A percentile compares a stretch with the other conserved stretches of the same genome.
These are phyloP conservation scores for Sebastolobus alascanus DNA, from an alignment of 2,797 vertebrate genomes.

Conservation along the genomic window DNA sequence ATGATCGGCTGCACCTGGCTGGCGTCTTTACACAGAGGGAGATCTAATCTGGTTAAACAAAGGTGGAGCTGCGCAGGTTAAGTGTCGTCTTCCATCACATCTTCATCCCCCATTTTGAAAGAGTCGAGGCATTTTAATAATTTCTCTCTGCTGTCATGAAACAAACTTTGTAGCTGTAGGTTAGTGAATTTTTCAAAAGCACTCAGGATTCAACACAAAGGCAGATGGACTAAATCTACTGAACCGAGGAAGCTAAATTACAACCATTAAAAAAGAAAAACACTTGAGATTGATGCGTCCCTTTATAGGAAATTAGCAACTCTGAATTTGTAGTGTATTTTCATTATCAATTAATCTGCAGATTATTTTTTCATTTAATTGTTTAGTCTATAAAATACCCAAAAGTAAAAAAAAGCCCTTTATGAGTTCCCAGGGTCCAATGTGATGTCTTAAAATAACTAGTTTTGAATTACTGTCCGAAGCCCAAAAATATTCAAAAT, in stretches of 20 bases:
- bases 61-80: slow-evolving; percentile 21
- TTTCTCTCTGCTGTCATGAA: slow-evolving; percentile 11
- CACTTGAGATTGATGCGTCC: background rate
- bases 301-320: background rate
- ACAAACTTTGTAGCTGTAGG: slow-evolving; percentile 6
- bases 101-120: background rate
- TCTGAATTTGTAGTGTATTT: background rate
- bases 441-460: background rate
- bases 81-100: slow-evolving; percentile 32
- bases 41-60: slow-evolving; percentile 55
- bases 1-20: slow-evolving; percentile 25
- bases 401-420: background rate
- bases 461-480: background rate
- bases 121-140: background rate
- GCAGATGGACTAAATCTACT: background rate
- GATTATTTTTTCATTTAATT: background rate
- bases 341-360: too few relatives aligned
- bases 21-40: slow-evolving; percentile 34
- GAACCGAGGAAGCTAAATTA: background rate
- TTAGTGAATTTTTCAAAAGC: slow-evolving; percentile 5
- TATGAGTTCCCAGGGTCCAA: background rate
- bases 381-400: background rate
- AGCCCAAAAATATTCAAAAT: background rate
- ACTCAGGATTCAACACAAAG: background rate
- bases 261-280: background rate